phyloP scores from a whole-genome alignment of 1,140 invertebrate species.

The Drosophila lacteicornis region DNA sequence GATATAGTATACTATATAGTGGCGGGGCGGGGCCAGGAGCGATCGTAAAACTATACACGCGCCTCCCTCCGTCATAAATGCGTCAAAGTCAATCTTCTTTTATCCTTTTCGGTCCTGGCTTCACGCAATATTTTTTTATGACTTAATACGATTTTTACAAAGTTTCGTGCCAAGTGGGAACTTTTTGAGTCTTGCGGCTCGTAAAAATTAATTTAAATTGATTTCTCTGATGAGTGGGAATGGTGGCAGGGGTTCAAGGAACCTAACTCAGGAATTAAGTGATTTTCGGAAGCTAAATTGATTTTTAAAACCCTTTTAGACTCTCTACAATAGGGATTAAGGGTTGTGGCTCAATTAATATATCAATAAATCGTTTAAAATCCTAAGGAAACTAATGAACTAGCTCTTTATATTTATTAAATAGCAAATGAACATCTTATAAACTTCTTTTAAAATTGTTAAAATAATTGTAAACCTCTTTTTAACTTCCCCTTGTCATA shows the following conservation, averaged over 20 bases:
- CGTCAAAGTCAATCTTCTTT: slow-evolving; percentile 72
- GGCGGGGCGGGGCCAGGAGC: slow-evolving; percentile 3
- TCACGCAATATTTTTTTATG: slow-evolving; percentile 59
- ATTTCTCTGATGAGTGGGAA: slow-evolving; percentile 42
- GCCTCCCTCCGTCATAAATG: slow-evolving; percentile 64
- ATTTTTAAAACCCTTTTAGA: not conserved
- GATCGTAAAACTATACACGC: slow-evolving; percentile 80
- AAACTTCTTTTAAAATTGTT: not conserved
- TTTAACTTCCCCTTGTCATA: slow-evolving; percentile 2
- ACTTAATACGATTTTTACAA: slow-evolving; percentile 62
- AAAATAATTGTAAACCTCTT: not conserved
- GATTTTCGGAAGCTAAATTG: slow-evolving; percentile 2
- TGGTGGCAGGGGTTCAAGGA: slow-evolving; percentile 27
- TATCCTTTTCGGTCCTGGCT: slow-evolving; percentile 42
- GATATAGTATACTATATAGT: slow-evolving; percentile 33
- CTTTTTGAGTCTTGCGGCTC: slow-evolving; percentile 54
- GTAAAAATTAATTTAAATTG: slow-evolving; percentile 80
- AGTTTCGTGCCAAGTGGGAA: slow-evolving; percentile 24
- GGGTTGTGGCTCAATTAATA: not conserved
- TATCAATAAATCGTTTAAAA: not conserved
- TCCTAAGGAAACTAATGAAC: no score
- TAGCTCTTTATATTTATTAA: no score
- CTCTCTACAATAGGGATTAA: not conserved
- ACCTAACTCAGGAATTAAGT: not conserved
- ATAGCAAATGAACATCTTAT: no score